phyloP scores from a whole-genome alignment of 2,888 invertebrate species.

The Cheilosia grossa region DNA sequence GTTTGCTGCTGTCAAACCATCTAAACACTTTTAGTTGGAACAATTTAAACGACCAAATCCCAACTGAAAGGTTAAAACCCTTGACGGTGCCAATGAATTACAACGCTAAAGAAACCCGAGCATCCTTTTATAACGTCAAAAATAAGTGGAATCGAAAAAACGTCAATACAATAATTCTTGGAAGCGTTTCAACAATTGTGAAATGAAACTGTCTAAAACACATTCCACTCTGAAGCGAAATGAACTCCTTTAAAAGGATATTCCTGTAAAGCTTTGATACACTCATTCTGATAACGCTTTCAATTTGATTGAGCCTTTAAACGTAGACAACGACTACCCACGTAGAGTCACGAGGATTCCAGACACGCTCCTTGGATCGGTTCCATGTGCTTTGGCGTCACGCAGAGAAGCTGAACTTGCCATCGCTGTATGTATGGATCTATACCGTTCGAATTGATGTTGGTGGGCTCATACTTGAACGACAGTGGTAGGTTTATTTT shows the following conservation, averaged over 20 bases:
- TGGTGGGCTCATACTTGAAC: too few relatives aligned
- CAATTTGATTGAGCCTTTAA: not conserved
- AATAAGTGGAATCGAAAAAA: not conserved
- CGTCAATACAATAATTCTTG: not conserved
- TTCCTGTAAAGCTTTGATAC: not conserved
- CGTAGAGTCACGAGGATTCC: not conserved
- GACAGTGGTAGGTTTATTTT: too few relatives aligned
- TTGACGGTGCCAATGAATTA: not conserved
- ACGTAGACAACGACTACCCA: not conserved
- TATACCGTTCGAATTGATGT: too few relatives aligned
- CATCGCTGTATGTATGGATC: not conserved
- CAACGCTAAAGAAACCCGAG: not conserved
- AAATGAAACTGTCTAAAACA: conserved; percentile 16
- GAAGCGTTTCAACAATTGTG: conserved; percentile 11
- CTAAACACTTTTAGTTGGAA: not conserved
- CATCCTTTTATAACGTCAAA: not conserved
- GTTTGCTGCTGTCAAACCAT: not conserved
- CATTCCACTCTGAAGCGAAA: conserved; percentile 1
- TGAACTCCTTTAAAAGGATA: conserved; percentile 1
- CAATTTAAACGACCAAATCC: not conserved
- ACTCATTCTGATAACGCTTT: not conserved
- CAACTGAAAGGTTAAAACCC: not conserved
- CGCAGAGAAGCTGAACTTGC: not conserved
- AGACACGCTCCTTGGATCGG: not conserved
- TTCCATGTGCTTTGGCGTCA: not conserved